phyloP scores from a whole-genome alignment of 2,113 vertebrate genomes.

The Poeciliopsis prolifica region DNA sequence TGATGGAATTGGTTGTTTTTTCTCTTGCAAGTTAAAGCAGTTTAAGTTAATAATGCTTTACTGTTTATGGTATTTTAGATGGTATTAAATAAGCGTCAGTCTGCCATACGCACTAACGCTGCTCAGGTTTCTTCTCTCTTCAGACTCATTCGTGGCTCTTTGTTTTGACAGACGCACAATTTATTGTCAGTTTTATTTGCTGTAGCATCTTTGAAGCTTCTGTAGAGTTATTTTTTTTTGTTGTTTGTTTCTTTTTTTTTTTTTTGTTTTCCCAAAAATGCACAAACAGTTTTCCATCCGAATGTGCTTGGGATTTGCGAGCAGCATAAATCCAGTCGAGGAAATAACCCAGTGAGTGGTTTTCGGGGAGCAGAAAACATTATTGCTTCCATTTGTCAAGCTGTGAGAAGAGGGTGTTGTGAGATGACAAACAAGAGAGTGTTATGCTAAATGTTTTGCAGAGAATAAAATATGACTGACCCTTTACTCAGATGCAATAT shows the following conservation, averaged over 20 bases:
- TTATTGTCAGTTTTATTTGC: neutral
- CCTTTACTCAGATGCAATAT: conserved; percentile 19
- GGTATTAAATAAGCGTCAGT: neutral
- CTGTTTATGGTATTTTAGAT: too few relatives aligned
- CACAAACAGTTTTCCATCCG: neutral
- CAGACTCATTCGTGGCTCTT: neutral
- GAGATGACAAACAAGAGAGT: conserved; percentile 28
- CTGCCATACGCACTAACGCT: neutral
- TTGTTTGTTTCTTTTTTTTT: too few relatives aligned
- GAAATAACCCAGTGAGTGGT: neutral
- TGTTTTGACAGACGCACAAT: neutral
- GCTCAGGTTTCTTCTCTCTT: conserved; percentile 2
- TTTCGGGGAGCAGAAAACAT: neutral
- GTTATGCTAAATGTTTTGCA: conserved; percentile 25
- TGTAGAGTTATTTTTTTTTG: neutral
- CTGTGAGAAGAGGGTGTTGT: neutral
- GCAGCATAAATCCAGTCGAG: conserved; percentile 11
- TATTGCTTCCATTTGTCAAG: conserved; percentile 22
- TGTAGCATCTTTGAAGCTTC: neutral
- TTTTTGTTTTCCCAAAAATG: neutral
- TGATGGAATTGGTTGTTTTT: too few relatives aligned
- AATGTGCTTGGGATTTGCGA: conserved; percentile 1
- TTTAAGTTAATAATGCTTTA: too few relatives aligned
- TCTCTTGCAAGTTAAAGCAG: too few relatives aligned
- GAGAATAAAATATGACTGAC: conserved; percentile 13